These are phyloP conservation scores for Corapipo altera DNA, from an alignment of 2,113 vertebrate species.

Conservation along the genomic window DNA sequence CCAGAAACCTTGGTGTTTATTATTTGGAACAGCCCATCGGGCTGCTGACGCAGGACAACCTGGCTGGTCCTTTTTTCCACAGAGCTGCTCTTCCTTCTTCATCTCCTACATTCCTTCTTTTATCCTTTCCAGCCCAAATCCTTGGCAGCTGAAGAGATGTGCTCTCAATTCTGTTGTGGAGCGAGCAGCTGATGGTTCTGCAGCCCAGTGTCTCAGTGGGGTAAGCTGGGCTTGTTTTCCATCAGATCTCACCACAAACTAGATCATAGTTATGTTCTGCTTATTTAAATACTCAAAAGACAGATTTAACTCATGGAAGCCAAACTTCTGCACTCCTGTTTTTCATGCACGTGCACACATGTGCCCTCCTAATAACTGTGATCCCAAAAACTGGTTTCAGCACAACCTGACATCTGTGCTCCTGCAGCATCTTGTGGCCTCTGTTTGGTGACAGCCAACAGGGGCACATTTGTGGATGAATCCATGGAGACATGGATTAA, in stretches of 20 bases:
- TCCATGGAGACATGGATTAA: background rate
- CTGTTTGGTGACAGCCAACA: background rate
- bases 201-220: background rate
- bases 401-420: background rate
- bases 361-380: background rate
- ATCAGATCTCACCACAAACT: background rate
- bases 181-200: accelerated
- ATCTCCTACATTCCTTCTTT: background rate
- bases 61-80: background rate
- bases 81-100: background rate
- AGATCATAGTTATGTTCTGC: background rate
- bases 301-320: background rate
- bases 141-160: background rate
- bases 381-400: background rate
- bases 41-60: background rate
- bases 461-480: background rate
- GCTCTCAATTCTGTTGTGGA: background rate
- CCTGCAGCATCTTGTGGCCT: background rate
- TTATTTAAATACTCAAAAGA: background rate
- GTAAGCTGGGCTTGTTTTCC: background rate
- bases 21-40: accelerated
- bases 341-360: accelerated
- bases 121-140: background rate
- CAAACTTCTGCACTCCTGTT: background rate
- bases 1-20: background rate